Conservation (phyloP, 2,797 vertebrate species). For the Paramormyrops hopkinsi region DNA sequence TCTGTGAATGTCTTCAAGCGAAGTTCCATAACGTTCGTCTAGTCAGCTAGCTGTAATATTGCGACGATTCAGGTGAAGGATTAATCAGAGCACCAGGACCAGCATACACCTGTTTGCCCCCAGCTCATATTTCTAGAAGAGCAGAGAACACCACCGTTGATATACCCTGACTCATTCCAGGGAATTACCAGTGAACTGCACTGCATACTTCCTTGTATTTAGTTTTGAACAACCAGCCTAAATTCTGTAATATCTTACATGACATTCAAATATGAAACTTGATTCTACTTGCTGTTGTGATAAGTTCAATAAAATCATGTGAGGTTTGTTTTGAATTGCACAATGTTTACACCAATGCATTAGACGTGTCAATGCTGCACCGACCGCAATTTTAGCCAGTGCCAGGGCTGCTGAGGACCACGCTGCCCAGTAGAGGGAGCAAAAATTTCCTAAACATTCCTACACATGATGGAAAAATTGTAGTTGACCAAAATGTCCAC, state of each 20-base stretch:
- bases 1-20: background rate
- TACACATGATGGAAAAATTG: background rate
- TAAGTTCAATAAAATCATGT: background rate
- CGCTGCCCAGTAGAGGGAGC: background rate
- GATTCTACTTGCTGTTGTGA: background rate
- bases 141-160: background rate
- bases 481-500: constrained; percentile 5
- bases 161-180: background rate
- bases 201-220: background rate
- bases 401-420: background rate
- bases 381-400: background rate
- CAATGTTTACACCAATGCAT: background rate
- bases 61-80: background rate
- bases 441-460: background rate
- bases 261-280: background rate
- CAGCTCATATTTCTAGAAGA: background rate
- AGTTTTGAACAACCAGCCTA: background rate
- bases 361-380: background rate
- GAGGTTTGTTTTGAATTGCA: background rate
- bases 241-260: background rate
- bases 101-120: background rate
- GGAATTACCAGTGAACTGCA: background rate
- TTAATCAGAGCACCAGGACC: background rate
- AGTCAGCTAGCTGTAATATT: background rate
- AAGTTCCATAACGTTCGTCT: background rate